Evolutionary conservation across 2,797 vertebrate genomes (phyloP).

Genomic region (Tamandua tetradactyla): DNA sequence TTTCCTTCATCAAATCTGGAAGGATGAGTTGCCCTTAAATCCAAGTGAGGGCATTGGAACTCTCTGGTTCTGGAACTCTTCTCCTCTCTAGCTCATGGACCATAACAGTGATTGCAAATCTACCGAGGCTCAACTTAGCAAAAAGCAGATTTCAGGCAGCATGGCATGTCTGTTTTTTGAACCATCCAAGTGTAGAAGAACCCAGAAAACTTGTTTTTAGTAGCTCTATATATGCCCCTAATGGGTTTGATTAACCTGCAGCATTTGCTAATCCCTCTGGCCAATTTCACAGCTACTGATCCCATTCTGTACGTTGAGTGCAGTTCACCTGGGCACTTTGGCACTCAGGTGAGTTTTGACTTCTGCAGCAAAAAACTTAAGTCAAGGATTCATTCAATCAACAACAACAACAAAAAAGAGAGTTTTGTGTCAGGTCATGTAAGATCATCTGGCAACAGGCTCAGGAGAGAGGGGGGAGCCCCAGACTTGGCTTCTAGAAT

Average conservation of each 20-base stretch:
- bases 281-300: conserved; percentile 30
- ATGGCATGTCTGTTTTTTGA: neutral
- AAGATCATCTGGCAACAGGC: neutral
- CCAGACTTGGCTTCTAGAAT: neutral
- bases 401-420: neutral
- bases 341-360: neutral
- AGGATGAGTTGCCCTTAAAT: neutral
- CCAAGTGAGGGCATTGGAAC: neutral
- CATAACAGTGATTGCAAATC: neutral
- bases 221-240: neutral
- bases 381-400: neutral
- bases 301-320: neutral
- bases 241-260: neutral
- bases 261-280: neutral
- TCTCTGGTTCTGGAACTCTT: neutral
- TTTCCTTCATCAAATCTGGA: neutral
- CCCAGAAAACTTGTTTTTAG: conserved; percentile 12
- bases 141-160: neutral
- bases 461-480: neutral
- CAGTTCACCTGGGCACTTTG: neutral
- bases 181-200: neutral
- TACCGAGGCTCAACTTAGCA: neutral
- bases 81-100: neutral
- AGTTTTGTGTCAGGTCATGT: neutral
- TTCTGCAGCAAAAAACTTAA: neutral